Conservation (phyloP, 2,888 invertebrate genomes). For the Cheilosia vernalis region DNA sequence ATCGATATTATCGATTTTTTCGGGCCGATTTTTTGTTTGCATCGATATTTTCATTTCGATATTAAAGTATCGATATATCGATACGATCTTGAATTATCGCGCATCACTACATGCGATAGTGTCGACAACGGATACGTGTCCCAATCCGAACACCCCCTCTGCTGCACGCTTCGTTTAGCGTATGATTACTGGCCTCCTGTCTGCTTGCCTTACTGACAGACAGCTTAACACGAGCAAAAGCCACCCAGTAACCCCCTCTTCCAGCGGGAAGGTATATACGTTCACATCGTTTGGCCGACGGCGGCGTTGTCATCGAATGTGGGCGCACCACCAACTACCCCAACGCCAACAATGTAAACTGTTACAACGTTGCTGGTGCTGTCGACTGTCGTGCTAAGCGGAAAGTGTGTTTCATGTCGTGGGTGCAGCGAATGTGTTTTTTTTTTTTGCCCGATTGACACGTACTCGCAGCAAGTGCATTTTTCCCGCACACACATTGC, state of each 20-base stretch:
- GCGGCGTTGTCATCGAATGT: slow-evolving; percentile 24
- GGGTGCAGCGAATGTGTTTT: slow-evolving; percentile 1
- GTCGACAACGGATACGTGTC: slow-evolving; percentile 46
- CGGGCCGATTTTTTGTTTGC: too few species aligned
- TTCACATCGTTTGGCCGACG: slow-evolving; percentile 24
- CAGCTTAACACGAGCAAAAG: slow-evolving; percentile 30
- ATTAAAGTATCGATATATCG: too few species aligned
- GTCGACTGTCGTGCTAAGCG: slow-evolving; percentile 11
- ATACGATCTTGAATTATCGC: too few species aligned
- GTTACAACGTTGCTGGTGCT: slow-evolving; percentile 32
- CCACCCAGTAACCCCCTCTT: slow-evolving; percentile 53
- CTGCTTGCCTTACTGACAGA: slow-evolving; percentile 61
- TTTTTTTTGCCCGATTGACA: slow-evolving; percentile 9
- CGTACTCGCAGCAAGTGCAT: slow-evolving; percentile 47
- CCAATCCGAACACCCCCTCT: slow-evolving; percentile 9
- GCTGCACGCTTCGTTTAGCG: slow-evolving; percentile 14
- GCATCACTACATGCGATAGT: too few species aligned
- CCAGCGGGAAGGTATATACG: slow-evolving; percentile 8
- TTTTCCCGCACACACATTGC: slow-evolving; percentile 27
- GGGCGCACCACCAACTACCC: slow-evolving; percentile 52
- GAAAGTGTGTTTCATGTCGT: slow-evolving; percentile 44
- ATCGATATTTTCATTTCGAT: too few species aligned
- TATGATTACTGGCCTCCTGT: slow-evolving; percentile 61
- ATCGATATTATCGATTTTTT: too few species aligned
- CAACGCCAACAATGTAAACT: slow-evolving; percentile 64